Base-by-base conservation (phyloP, 2,797 vertebrate genomes). In the Heteromormyrus szaboi region DNA sequence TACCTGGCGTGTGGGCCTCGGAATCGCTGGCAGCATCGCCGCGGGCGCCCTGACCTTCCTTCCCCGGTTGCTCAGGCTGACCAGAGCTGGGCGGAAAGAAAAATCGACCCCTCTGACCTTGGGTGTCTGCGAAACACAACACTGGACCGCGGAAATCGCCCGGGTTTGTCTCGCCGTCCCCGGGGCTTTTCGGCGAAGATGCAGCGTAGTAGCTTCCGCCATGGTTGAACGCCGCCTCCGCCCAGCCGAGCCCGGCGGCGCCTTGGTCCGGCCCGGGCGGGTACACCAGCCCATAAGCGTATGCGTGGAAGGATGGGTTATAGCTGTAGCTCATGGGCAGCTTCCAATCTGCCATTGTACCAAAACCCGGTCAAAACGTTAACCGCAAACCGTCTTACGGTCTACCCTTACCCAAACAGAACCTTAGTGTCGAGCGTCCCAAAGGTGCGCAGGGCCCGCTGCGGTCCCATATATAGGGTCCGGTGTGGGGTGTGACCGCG, bases 321-420 rank as follows among this genome's bases (percentile, higher is more conserved):
- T 94, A 95, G 59, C 95, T 96, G 91, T 95, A 95, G 51, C 54
- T 92, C 3, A 95, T 62, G 2, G 94, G 95, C 2, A 93, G 50
- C 88, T 94, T 96, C 95, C 95, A 96, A 2, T 96, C 95, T 41
- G 95, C 93, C 95, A 96, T 96, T 0, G 46, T 81, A 48, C 85
- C 19, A 19, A 56, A 86, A 53, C 48, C 7, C 48, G 11, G 48
- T 7, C 1, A 53, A n/a, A 86, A 37, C 17, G 53, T 59, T 53
- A 85, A 59, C 14, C 29, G 4, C 17, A 41, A 56, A 29, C 12
- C 25, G 33, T 29, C 0, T 19, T n/a, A 6, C 14, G 14, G 5
- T 29, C 1, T 17, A 37, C 2, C 6, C 14, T 41, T 7, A 1
- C 9, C n/a, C 25, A 54, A 7, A 12, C 2, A 14, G 0, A 19